Evolutionary conservation across 2,888 invertebrate genomes (phyloP), one percentile per base, ranked within the genome.

Genomic region (Thecophora atra): DNA sequence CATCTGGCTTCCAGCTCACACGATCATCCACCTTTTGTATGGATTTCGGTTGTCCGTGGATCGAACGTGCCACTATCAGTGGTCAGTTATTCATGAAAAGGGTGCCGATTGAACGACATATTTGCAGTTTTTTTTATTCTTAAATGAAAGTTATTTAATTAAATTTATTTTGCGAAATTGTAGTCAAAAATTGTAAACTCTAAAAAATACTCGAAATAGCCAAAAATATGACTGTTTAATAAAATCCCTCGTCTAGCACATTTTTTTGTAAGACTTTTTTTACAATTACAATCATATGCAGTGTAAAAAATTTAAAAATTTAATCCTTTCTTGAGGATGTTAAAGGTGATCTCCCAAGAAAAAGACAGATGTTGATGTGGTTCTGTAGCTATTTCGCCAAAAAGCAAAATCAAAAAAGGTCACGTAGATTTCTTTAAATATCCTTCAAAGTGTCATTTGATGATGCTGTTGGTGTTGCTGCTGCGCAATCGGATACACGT

Each of bases 31-130:
- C 73, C 72, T 76, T 73, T 65, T 54, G 42, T 63, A 15, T 19
- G 60, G 17, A 17, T 24, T 47, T 47, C 66, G 21, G 21, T 62
- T 68, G 56, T 26, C 37, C 37, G 37, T 78, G 17, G 15, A n/a
- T 47, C 47, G 73, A 15, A 47, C 47, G 15, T 15, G 47, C n/a
- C 13, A 5, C 47, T 5, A 47, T 54, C 74, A 58, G 73, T 74
- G 78, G 80, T 78, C 77, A 77, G 75, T 75, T 72, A n/a, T n/a
- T 54, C 73, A 3, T 26, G 17, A 64, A 21, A 24, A 47, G 47
- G 28, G 17, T 30, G 28, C 7, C n/a, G 60, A 30, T 47, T 56
- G 56, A 5, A 56, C 26, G 24, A 26, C 17, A 24, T 26, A 2
- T 0, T 56, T 44, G 37, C 37, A 37, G n/a, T 42, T 44, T 13